phyloP scores from a whole-genome alignment of 2,888 invertebrate species.

The Xylocampa areola region DNA sequence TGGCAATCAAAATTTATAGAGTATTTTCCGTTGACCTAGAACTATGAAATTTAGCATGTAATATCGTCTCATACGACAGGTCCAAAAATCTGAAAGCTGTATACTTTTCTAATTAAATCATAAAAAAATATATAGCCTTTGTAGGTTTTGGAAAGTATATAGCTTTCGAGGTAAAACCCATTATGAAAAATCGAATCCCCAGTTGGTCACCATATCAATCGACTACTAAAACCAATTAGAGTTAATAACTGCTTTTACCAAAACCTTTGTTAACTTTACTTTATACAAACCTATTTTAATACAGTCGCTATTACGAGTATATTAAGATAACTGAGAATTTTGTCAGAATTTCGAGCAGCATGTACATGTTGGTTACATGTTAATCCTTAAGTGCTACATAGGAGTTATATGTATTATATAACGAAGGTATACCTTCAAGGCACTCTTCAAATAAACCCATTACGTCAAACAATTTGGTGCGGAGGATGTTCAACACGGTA shows the following conservation, averaged over 20 bases:
- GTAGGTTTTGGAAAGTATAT: too few relatives aligned
- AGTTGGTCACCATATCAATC: conserved; percentile 1
- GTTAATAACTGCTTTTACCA: conserved; percentile 15
- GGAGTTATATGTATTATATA: neutral
- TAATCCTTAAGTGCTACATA: too few relatives aligned
- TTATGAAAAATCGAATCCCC: too few relatives aligned
- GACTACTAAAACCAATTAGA: conserved; percentile 6
- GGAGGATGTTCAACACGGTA: conserved; percentile 5
- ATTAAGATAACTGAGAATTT: conserved; percentile 6
- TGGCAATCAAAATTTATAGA: too few relatives aligned
- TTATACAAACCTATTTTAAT: conserved; percentile 16
- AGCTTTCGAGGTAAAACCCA: too few relatives aligned
- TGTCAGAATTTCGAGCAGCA: neutral
- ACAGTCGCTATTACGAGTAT: neutral
- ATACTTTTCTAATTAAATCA: too few relatives aligned
- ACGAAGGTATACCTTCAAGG: neutral
- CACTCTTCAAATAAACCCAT: neutral
- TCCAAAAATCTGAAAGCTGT: too few relatives aligned
- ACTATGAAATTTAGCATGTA: too few relatives aligned
- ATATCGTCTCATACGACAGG: too few relatives aligned
- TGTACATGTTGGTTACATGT: neutral
- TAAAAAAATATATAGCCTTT: too few relatives aligned
- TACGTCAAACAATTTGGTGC: neutral
- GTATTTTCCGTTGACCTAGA: too few relatives aligned
- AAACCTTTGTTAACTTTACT: neutral